A percentile compares a stretch with the other conserved stretches of the same genome.
phyloP scores from a whole-genome alignment of 2,113 vertebrate genomes.

The Heterochromis multidens region DNA sequence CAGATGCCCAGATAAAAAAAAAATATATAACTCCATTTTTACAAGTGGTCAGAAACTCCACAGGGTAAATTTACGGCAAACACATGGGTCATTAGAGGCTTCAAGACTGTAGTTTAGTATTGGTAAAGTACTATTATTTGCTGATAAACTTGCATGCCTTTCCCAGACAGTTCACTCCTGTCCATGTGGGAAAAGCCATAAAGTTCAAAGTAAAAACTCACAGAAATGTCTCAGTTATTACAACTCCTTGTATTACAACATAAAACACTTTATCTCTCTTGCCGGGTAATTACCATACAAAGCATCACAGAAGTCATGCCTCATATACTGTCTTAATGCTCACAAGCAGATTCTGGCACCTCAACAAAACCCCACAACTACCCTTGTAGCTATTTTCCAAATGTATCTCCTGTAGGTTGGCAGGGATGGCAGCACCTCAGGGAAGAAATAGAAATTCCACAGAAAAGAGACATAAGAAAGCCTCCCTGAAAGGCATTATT shows the following conservation, averaged over 20 bases:
- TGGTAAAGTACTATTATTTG: background rate
- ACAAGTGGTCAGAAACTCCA: background rate
- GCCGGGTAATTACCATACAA: background rate
- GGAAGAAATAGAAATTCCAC: background rate
- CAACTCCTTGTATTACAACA: background rate
- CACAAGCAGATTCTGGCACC: background rate
- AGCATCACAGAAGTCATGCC: background rate
- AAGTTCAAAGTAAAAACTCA: conserved; percentile 7
- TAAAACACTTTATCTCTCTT: background rate
- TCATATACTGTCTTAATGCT: background rate
- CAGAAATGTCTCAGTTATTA: conserved; percentile 16
- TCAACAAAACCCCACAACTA: background rate
- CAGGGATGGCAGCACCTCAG: background rate
- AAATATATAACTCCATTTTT: background rate
- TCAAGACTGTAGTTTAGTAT: background rate
- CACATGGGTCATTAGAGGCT: background rate
- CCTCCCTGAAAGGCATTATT: background rate
- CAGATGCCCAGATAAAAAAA: background rate
- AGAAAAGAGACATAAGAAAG: background rate
- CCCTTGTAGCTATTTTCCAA: background rate
- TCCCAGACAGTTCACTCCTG: background rate
- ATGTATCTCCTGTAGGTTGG: background rate
- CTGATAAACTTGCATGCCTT: background rate
- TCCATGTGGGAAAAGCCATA: conserved; percentile 3
- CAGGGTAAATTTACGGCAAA: background rate